Base-by-base conservation (phyloP, 2,797 vertebrate species). In the Numenius phaeopus region DNA sequence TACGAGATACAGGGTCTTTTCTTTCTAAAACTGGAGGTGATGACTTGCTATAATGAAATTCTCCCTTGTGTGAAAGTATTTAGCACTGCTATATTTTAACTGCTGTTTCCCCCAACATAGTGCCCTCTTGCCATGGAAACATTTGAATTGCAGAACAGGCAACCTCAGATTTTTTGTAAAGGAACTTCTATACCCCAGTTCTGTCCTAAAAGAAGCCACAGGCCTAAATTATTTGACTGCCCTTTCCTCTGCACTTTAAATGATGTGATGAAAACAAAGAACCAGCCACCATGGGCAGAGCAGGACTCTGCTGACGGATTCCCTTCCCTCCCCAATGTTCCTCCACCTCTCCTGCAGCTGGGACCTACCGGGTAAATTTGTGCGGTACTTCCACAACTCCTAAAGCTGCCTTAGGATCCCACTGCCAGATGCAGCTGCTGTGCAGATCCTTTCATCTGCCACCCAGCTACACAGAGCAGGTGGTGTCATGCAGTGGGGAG, bases 401-500 rank as follows among this genome's bases (percentile, higher is more conserved):
- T 75, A 78, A 91, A 89, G 52, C 27, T 29, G 47, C 59, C 30
- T 92, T 67, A 34, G 71, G 89, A 89, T 92, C 73, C 75, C 44
- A 34, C 71, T 83, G 73, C 83, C 95, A 96, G 86, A 49, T 47
- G 65, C 46, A 81, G 70, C 69, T 94, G 66, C 73, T 90, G 29
- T 92, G 50, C 42, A 94, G 69, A 87, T 83, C 70, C 58, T 93
- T 94, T 93, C 46, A 95, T 89, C 79, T 86, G 80, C 69, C 40
- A 83, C 72, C 83, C 76, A 78, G 0, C 85, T 91, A 46, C 37
- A 39, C 11, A 19, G 55, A 87, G 75, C 11, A 27, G 89, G 91
- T 91, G 67, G 78, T 75, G 23, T 67, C 2, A 4, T 12, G 42
- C 50, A 76, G 24, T 15, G 59, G 39, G 78, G 66, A 79, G 57